Conservation (phyloP, 1,140 invertebrate genomes). For the Conus ventricosus region DNA sequence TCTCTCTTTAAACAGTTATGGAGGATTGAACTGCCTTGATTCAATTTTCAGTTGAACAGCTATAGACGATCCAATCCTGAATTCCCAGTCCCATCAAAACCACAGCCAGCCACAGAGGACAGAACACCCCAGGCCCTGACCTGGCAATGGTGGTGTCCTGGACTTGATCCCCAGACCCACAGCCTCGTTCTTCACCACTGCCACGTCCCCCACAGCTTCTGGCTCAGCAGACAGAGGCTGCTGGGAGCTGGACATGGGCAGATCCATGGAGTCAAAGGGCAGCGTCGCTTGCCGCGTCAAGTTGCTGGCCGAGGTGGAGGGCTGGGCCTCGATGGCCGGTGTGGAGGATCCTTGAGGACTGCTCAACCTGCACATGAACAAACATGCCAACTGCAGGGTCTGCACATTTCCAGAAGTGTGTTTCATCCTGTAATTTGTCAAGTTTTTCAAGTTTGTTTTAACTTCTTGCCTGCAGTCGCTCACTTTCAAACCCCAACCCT, state of each 20-base stretch:
- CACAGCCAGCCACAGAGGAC: no score
- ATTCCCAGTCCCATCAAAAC: no score
- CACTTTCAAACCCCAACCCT: no score
- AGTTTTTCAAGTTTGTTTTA: no score
- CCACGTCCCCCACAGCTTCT: slow-evolving; percentile 24
- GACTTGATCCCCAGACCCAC: slow-evolving; percentile 29
- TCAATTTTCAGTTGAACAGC: no score
- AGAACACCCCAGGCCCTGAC: not conserved
- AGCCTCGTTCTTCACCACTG: slow-evolving; percentile 55
- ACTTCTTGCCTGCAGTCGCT: no score
- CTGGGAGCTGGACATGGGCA: slow-evolving; percentile 58
- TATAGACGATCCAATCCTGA: no score
- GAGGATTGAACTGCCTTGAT: no score
- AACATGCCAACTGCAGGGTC: no score
- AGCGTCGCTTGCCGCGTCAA: slow-evolving; percentile 41
- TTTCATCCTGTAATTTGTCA: no score
- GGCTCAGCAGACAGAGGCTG: not conserved
- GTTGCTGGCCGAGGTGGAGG: not conserved
- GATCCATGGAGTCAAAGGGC: slow-evolving; percentile 49
- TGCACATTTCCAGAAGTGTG: no score
- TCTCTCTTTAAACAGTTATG: no score
- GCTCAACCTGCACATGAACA: not conserved
- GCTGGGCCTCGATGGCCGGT: not conserved
- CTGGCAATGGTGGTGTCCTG: slow-evolving; percentile 53
- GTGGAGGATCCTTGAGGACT: not conserved